Base-by-base conservation (phyloP, 2,113 vertebrate genomes). In the Odocoileus virginianus region DNA sequence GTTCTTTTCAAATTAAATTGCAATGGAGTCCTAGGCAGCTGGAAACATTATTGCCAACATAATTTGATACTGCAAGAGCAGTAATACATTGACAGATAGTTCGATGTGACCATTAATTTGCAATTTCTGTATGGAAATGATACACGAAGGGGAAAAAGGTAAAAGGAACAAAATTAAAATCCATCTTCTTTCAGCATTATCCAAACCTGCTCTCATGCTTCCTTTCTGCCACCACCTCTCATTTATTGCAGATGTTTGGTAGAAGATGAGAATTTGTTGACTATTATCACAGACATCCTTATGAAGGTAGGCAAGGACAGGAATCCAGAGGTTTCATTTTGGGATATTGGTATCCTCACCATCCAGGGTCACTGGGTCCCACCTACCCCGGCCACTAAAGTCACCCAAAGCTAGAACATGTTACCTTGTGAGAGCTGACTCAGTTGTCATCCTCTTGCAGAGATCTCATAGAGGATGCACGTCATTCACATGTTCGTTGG, bases 121-220 rank as follows among this genome's bases (percentile, higher is more conserved):
- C 97, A 95, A 89, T 97, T 97, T 98, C 96, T 97, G 94, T 93
- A 95, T 96, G 87, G 91, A 96, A 98, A 98, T 90, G 97, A 97
- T 96, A 97, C 54, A 90, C 5, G 0, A 45, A 95, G 88, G 86
- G 95, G 84, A 61, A 97, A 91, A 91, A 95, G 98, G 96, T 89
- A 96, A 96, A 96, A 97, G 96, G 89, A 98, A 96, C 90, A 97
- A 96, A 98, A 98, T 76, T 96, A 98, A 98, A 99, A 99, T 99
- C 98, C 98, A 99, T 99, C 98, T 98, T 98, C 27, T 87, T 96
- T 83, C 74, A 40, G 89, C 71, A 97, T 50, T n/a, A 97, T 87
- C 58, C 28, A 94, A 94, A 84, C 27, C 10, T n/a, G 82, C n/a
- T 87, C 71, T 95, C 83, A 71, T 86, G 89, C 87, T 98, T 71